Base-by-base conservation (phyloP, 2,797 vertebrate species). In the Podargus strigoides region DNA sequence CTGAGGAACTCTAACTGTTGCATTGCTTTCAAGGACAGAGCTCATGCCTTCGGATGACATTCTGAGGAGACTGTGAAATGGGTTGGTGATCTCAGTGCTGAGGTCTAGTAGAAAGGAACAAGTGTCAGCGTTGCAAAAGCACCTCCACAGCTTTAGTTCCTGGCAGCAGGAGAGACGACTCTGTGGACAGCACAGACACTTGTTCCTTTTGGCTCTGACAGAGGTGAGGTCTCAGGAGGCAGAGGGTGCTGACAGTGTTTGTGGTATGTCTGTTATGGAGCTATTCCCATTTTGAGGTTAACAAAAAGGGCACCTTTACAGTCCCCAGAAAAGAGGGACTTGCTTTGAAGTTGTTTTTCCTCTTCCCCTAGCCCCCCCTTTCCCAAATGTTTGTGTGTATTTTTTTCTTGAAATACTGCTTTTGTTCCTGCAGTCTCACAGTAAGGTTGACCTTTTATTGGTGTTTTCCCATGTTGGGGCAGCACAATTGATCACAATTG, bases 351-450 rank as follows among this genome's bases (percentile, higher is more conserved):
- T 70, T 63, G 1, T 27, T 64, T 82, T 78, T 24, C 14, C 2
- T 73, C 6, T 10, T n/a, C 2, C 9, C 2, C 4, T 6, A n/a
- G n/a, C n/a, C n/a, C n/a, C n/a, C n/a, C 7, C 10, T 53, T 47
- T 60, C 39, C 15, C 27, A 53, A 17, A 7, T 46, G 11, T 69
- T 41, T 41, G 2, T 36, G 1, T 62, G 6, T 58, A 6, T 36
- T 46, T 79, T 84, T 85, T 77, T 50, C n/a, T 9, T 56, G 41
- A 64, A 89, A 70, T 56, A 24, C 18, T 67, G 7, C 16, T 18
- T 74, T 77, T 74, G 4, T 64, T 62, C 19, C 24, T 67, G 10
- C 32, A 85, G 12, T 47, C 7, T 91, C 23, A n/a, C 22, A 60
- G 28, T 17, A 88, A n/a, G 22, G 47, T 2, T 39, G 50, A 37